phyloP scores from a whole-genome alignment of 2,797 vertebrate genomes.

The Diceros bicornis region DNA sequence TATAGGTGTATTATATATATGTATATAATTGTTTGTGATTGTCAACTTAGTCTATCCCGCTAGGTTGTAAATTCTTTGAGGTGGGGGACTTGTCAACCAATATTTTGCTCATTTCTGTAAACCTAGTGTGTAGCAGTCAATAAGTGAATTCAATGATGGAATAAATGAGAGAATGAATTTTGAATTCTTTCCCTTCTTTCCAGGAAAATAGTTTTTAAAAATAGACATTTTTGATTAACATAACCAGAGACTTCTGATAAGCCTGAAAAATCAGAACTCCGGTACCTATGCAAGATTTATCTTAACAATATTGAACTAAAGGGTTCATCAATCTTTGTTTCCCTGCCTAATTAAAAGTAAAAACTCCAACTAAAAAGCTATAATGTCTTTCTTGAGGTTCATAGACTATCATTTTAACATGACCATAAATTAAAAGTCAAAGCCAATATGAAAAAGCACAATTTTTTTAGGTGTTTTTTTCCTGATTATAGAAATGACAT shows the following conservation, averaged over 20 bases:
- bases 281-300: neutral
- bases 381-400: neutral
- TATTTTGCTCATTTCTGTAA: conserved; percentile 39
- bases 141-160: neutral
- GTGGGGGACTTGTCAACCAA: neutral
- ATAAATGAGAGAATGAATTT: neutral
- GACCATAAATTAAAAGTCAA: neutral
- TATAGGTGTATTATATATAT: neutral
- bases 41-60: neutral
- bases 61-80: neutral
- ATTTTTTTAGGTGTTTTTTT: neutral
- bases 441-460: neutral
- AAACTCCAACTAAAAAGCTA: neutral
- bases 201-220: neutral
- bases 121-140: neutral
- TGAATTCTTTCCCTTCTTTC: conserved; percentile 30
- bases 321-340: conserved; percentile 44
- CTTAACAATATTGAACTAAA: conserved; percentile 11
- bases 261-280: conserved; percentile 25
- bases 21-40: neutral
- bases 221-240: neutral
- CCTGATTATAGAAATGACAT: neutral
- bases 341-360: conserved; percentile 20
- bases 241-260: neutral
- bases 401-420: conserved; percentile 11